Evolutionary conservation across 2,888 invertebrate species (phyloP).

Genomic region (Pristionchus japonicus): DNA sequence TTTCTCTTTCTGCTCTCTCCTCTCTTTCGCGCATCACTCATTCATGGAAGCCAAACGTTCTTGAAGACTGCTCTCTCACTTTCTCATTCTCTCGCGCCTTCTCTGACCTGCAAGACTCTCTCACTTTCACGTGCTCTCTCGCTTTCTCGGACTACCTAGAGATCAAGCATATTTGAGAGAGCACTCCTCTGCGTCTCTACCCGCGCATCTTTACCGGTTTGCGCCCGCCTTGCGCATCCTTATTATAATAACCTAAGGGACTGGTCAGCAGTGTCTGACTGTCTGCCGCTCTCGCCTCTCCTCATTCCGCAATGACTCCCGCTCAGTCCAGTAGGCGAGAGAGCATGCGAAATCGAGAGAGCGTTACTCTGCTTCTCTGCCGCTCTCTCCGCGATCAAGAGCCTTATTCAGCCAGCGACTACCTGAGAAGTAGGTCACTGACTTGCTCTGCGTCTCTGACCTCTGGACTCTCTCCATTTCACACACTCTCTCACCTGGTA

Average conservation of each 20-base stretch:
- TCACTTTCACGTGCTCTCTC: background rate
- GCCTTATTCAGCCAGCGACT: conserved; percentile 1
- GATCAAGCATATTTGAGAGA: background rate
- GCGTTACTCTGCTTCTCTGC: too few relatives aligned
- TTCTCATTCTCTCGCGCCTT: background rate
- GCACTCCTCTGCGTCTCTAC: background rate
- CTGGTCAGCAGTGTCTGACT: background rate
- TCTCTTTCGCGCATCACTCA: background rate
- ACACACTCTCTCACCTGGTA: background rate
- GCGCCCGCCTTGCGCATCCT: too few relatives aligned
- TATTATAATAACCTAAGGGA: conserved; percentile 31
- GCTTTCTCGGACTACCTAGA: background rate
- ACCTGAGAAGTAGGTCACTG: too few relatives aligned
- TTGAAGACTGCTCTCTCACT: background rate
- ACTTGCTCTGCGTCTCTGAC: background rate
- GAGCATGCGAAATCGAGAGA: too few relatives aligned
- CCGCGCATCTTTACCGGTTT: conserved; percentile 30
- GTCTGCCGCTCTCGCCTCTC: conserved; percentile 26
- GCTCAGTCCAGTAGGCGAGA: too few relatives aligned
- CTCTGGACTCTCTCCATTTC: background rate
- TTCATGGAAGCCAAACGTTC: background rate
- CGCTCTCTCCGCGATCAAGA: conserved; percentile 27
- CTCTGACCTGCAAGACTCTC: background rate
- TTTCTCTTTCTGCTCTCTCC: background rate
- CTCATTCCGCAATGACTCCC: background rate